Evolutionary conservation across 2,113 vertebrate species (phyloP).

Genomic region (Chaetodon trifascialis): DNA sequence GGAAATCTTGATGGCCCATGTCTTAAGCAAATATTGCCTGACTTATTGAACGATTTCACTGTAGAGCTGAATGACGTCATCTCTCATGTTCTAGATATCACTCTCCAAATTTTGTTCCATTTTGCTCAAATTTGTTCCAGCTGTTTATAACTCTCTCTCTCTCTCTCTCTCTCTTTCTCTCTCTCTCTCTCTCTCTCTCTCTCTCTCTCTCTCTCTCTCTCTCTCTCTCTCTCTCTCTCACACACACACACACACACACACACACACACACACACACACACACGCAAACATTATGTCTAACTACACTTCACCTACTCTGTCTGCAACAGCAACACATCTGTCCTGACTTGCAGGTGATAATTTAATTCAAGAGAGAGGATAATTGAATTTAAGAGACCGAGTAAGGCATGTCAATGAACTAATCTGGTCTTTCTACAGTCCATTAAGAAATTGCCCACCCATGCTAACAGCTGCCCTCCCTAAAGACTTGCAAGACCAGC

Average conservation of each 20-base stretch:
- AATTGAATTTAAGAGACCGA: slow-evolving; percentile 74
- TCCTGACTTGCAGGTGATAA: slow-evolving; percentile 68
- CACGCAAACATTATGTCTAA: slow-evolving; percentile 11
- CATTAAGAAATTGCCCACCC: slow-evolving; percentile 76
- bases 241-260: no score
- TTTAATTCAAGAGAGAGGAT: slow-evolving; percentile 69
- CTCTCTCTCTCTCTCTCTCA: neutral
- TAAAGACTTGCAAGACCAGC: slow-evolving; percentile 45
- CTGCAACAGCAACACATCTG: slow-evolving; percentile 53
- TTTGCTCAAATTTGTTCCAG: neutral
- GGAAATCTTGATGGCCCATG: slow-evolving; percentile 28
- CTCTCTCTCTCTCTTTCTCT: neutral
- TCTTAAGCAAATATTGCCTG: slow-evolving; percentile 59
- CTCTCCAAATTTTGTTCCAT: neutral
- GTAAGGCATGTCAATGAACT: slow-evolving; percentile 76
- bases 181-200: neutral
- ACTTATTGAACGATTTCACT: slow-evolving; percentile 23
- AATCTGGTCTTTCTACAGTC: slow-evolving; percentile 76
- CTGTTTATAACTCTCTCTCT: neutral
- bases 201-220: neutral
- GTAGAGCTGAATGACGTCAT: neutral
- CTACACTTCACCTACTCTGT: slow-evolving; percentile 27
- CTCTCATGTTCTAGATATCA: neutral
- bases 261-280: slow-evolving; percentile 2
- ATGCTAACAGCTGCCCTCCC: slow-evolving; percentile 61